These are phyloP conservation scores for Sisor rabdophorus DNA, from an alignment of 2,113 vertebrate species.

Conservation along the genomic window DNA sequence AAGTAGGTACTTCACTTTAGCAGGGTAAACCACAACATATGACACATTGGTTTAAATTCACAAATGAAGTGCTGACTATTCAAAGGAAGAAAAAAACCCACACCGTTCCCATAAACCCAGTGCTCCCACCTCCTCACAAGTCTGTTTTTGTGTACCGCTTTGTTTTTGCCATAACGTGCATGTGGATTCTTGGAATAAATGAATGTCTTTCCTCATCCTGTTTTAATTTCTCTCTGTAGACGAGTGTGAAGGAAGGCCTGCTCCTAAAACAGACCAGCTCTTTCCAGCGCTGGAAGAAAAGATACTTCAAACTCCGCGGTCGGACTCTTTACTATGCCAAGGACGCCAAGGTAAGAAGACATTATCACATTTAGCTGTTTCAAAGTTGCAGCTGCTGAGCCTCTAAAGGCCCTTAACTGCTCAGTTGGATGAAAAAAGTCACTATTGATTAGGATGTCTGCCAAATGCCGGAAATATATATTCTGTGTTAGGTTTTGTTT, in stretches of 20 bases:
- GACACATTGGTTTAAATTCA: neutral
- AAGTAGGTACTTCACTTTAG: slow-evolving; percentile 8
- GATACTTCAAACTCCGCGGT: slow-evolving; percentile 96
- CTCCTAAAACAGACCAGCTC: slow-evolving; percentile 98
- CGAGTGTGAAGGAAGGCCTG: slow-evolving; percentile 93
- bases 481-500: neutral
- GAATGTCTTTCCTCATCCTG: slow-evolving; percentile 11
- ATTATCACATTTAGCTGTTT: no score
- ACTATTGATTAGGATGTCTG: no score
- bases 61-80: neutral
- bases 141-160: slow-evolving; percentile 5
- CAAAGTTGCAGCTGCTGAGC: no score
- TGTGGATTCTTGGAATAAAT: slow-evolving; percentile 5
- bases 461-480: no score
- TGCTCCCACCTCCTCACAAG: slow-evolving; percentile 18
- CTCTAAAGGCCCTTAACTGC: no score
- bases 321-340: slow-evolving; percentile 98
- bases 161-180: neutral
- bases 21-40: slow-evolving; percentile 1
- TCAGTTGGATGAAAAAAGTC: no score
- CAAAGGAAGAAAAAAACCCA: neutral
- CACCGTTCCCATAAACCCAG: slow-evolving; percentile 8
- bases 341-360: slow-evolving; percentile 87
- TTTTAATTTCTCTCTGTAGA: slow-evolving; percentile 68
- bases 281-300: slow-evolving; percentile 98